A percentile compares a stretch with the other conserved stretches of the same genome.
phyloP scores from a whole-genome alignment of 2,113 vertebrate species.

The Prunella himalayana region DNA sequence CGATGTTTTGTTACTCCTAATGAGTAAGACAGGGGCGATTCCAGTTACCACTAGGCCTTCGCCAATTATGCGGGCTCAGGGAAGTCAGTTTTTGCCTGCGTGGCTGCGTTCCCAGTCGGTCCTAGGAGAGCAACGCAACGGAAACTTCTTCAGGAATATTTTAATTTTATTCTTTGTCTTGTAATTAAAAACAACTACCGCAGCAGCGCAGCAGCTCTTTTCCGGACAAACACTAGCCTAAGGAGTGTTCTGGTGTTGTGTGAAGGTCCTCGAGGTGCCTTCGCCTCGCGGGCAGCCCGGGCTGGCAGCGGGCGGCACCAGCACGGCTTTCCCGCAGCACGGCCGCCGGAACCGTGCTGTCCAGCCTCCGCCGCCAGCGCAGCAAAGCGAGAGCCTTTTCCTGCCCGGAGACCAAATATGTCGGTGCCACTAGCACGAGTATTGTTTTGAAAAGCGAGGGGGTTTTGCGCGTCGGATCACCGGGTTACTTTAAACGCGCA shows the following conservation, averaged over 20 bases:
- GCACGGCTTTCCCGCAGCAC: not conserved
- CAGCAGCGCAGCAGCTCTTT: not conserved
- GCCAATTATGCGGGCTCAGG: not conserved
- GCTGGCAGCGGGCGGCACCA: not conserved
- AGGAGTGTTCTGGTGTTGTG: not conserved
- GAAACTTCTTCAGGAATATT: slow-evolving; percentile 7
- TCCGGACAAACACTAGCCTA: not conserved
- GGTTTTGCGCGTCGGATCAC: rapidly evolving
- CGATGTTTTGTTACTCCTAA: not conserved
- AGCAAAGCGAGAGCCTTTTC: not conserved
- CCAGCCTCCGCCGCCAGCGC: not conserved
- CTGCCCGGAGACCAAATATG: not conserved
- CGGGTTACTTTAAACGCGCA: not conserved
- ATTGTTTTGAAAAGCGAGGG: not conserved
- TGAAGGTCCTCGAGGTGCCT: not conserved
- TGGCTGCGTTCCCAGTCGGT: not conserved
- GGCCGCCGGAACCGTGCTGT: not conserved
- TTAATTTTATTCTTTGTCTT: not conserved
- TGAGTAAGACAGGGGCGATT: not conserved
- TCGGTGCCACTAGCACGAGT: not conserved
- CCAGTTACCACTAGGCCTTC: not conserved
- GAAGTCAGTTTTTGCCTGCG: not conserved
- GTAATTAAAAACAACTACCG: not conserved
- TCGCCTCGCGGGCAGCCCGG: not conserved
- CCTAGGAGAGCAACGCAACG: not conserved